Conservation (phyloP, 2,113 vertebrate genomes). For the Heteronetta atricapilla region DNA sequence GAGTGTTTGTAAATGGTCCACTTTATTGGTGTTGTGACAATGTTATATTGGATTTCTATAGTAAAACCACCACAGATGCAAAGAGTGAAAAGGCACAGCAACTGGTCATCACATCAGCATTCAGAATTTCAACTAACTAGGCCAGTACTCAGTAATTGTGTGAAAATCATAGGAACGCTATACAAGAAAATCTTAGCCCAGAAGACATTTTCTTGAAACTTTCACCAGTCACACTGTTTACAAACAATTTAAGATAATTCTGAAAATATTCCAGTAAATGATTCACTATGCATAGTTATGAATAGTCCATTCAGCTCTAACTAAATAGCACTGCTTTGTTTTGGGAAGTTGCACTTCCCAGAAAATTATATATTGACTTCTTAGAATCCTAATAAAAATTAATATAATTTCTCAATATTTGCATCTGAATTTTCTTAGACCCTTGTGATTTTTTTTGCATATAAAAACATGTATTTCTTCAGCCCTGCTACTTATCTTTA, state of each 20-base stretch:
- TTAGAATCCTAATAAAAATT: neutral
- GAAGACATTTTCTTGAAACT: neutral
- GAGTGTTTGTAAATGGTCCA: too few species aligned
- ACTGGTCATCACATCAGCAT: too few species aligned
- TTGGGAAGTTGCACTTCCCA: neutral
- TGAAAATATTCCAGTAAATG: neutral
- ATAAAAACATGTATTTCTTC: neutral
- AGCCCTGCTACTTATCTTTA: neutral
- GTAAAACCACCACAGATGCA: too few species aligned
- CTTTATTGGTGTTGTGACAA: too few species aligned
- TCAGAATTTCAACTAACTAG: too few species aligned
- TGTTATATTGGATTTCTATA: too few species aligned
- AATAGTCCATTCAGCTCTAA: neutral
- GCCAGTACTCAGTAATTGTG: neutral
- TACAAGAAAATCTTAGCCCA: neutral
- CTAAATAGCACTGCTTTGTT: neutral
- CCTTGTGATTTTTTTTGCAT: neutral
- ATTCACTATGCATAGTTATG: neutral
- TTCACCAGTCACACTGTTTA: neutral
- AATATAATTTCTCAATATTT: neutral
- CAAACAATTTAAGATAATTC: neutral
- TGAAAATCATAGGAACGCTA: neutral
- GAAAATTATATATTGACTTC: neutral
- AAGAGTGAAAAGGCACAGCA: too few species aligned
- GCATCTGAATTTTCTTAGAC: neutral